A percentile compares a stretch with the other conserved stretches of the same genome.
phyloP scores from a whole-genome alignment of 2,797 vertebrate species.

The Enteromius mattozi region DNA sequence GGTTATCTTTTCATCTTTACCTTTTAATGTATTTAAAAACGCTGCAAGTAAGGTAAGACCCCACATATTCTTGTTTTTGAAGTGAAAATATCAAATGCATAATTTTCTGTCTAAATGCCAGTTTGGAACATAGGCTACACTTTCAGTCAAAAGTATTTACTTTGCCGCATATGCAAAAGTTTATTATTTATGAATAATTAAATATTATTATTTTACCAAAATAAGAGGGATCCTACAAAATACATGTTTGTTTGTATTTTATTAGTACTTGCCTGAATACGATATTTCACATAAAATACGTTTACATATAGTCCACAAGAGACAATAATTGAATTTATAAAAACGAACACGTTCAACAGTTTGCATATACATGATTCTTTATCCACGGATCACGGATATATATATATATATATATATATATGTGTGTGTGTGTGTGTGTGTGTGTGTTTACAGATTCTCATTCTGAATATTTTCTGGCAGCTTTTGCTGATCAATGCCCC shows the following conservation, averaged over 20 bases:
- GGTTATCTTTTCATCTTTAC: background rate
- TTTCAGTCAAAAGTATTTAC: background rate
- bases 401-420: no score
- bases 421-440: no score
- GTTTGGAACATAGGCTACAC: background rate
- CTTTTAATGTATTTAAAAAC: background rate
- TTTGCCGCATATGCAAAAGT: background rate
- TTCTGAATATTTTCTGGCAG: conserved; percentile 13
- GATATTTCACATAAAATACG: background rate
- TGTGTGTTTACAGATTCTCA: background rate
- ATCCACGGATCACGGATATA: no score
- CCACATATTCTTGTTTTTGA: background rate
- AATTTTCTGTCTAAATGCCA: background rate
- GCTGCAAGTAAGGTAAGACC: conserved; percentile 3
- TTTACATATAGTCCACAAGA: background rate
- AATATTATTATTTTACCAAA: background rate
- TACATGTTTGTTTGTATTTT: background rate
- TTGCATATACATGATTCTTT: background rate
- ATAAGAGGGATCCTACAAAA: background rate
- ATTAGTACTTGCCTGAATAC: background rate
- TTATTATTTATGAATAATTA: no score
- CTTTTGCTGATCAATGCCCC: background rate
- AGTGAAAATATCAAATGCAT: background rate
- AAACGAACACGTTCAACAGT: background rate
- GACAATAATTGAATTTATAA: background rate